phyloP scores from a whole-genome alignment of 2,113 vertebrate genomes.

The Hippocampus mohnikei region DNA sequence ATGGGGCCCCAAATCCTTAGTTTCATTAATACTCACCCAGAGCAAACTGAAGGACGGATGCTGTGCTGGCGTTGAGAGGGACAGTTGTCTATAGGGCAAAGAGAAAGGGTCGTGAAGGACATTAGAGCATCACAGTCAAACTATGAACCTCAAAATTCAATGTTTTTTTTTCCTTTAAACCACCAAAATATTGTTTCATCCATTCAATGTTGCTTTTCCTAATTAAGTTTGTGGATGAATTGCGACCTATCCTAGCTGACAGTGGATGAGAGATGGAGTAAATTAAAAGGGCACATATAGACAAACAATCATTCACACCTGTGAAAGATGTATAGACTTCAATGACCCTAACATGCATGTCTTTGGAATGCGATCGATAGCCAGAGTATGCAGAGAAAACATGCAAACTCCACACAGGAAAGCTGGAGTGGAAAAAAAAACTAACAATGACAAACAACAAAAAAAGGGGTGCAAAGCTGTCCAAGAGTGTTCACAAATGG shows the following conservation, averaged over 20 bases:
- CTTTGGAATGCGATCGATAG: too few relatives aligned
- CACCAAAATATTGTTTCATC: too few relatives aligned
- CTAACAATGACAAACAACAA: neutral
- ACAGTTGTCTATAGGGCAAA: constrained; percentile 76
- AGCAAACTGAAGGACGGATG: constrained; percentile 94
- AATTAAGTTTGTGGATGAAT: too few relatives aligned
- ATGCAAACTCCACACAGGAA: neutral
- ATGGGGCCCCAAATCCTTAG: neutral
- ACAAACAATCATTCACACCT: too few relatives aligned
- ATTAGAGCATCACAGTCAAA: neutral
- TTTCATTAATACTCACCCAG: constrained; percentile 80
- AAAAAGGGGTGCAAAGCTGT: constrained; percentile 37
- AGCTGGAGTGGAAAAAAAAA: neutral
- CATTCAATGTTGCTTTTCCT: too few relatives aligned
- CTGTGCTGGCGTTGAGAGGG: constrained; percentile 91
- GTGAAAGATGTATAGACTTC: too few relatives aligned
- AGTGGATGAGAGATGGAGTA: too few relatives aligned
- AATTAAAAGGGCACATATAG: too few relatives aligned
- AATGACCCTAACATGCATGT: too few relatives aligned
- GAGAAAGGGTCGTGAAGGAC: neutral
- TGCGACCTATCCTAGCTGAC: too few relatives aligned
- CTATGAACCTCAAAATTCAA: neutral
- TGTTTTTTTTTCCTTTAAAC: neutral
- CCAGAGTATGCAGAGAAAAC: too few relatives aligned
- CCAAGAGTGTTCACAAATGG: constrained; percentile 36